A percentile compares a stretch with the other conserved stretches of the same genome.
phyloP scores from a whole-genome alignment of 1,140 invertebrate species.

The Caenorhabditis remanei region DNA sequence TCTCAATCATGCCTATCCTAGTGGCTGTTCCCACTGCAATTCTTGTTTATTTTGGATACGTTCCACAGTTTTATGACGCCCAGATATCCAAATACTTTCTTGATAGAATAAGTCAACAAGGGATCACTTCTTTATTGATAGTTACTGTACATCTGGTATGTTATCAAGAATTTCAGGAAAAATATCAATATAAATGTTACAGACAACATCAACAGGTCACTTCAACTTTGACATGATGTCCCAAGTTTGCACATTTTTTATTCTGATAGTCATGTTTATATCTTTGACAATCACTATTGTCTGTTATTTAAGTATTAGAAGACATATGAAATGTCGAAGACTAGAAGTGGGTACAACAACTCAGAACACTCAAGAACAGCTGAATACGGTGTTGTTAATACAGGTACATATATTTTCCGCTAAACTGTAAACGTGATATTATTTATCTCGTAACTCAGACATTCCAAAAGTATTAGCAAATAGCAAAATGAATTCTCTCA shows the following conservation, averaged over 20 bases:
- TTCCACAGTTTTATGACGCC: too few species aligned
- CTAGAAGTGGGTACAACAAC: background rate
- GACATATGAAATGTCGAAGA: background rate
- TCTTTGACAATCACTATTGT: background rate
- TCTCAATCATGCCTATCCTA: background rate
- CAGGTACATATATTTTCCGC: background rate
- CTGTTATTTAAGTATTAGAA: background rate
- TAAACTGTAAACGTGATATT: background rate
- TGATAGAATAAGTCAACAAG: too few species aligned
- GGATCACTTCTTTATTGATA: too few species aligned
- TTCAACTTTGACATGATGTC: background rate
- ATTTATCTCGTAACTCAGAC: too few species aligned
- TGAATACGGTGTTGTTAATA: background rate
- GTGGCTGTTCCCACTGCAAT: too few species aligned
- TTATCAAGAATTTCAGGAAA: background rate
- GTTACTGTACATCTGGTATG: too few species aligned
- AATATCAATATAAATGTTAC: background rate
- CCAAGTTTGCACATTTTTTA: too few species aligned
- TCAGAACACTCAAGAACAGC: background rate
- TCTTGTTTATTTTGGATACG: too few species aligned
- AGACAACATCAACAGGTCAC: background rate
- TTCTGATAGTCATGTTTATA: too few species aligned
- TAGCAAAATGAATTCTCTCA: too few species aligned
- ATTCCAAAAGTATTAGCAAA: too few species aligned
- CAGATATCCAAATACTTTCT: too few species aligned